Evolutionary conservation across 2,113 vertebrate genomes (phyloP), one percentile per base, ranked within the genome.

Genomic region (Pseudorectes ferrugineus): DNA sequence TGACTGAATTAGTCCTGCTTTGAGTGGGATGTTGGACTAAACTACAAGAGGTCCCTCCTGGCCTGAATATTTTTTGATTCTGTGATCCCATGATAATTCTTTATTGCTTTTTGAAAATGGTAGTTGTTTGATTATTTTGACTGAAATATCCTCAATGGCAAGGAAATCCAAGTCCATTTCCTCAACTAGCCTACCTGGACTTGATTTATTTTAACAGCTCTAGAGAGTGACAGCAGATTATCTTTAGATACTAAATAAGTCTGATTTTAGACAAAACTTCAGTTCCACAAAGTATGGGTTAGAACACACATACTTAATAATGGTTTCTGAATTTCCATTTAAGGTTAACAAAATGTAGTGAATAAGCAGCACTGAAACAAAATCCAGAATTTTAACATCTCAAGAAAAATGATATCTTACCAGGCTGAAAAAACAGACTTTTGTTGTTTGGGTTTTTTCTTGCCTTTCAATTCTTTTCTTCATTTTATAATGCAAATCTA

Each of bases 361-460:
- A 71, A 33, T 26, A 58, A 85, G 29, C 11, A 54, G 1, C 52
- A 71, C 4, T 45, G 26, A 85, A 91, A 54, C 9, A 91, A 83
- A 75, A 33, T 10, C 8, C 11, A 36, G 16, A 85, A 54, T 2
- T 52, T 71, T 24, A 55, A 11, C 6, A 9, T 61, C 24, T 75
- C 29, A 33, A 4, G 5, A 14, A 38, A 11, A 63, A 40, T 51
- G 1, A 1, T 17, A 26, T 40, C 21, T 54, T 71, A 29, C 13
- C n/a, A 35, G 43, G 28, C 22, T 75, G 25, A 45, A 70, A 79
- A 85, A 85, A 18, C 22, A n/a, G 28, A 29, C 10, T 48, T 55
- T 12, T 51, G 5, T 9, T 2, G 1, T 49, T 68, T 22, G 3
- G 0, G 1, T 9, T 26, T 8, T 49, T 57, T 23, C 13, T 65